Base-by-base conservation (phyloP, 2,888 invertebrate genomes). In the Scaptomyza cyrtandrae region DNA sequence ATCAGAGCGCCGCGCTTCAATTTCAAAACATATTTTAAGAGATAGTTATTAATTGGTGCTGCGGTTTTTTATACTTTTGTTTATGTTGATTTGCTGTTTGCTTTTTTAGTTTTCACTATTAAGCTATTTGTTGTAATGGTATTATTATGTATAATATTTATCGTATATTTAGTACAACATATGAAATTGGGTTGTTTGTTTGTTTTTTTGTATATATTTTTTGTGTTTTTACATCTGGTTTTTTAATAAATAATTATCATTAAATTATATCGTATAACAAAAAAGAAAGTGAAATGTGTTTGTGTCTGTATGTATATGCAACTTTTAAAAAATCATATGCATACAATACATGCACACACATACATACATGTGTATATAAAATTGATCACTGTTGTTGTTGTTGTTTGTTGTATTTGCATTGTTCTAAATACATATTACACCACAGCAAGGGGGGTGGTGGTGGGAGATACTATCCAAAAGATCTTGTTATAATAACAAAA, bases 231-330 rank as follows among this genome's bases (percentile, higher is more conserved):
- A 82, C 78, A 81, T 58, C 16, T 57, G 46, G 62, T 78, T 63
- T 43, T 71, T 72, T 70, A 84, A 83, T 84, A 81, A 86, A 81
- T 86, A 81, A 74, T 81, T 82, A 64, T 65, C 49, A 56, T 53
- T 64, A 69, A 75, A 80, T 75, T 74, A 84, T 75, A 71, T 75
- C 72, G 82, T 75, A 71, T 86, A 85, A 84, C 84, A 85, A 86
- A 82, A 84, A 76, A 81, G 74, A 74, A 81, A 71, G 11, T 60
- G 75, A 71, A 67, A 59, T 66, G 31, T 65, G 37, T n/a, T 6
- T 37, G 6, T 35, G 1, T 35, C 14, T 48, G 44, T 27, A n/a
- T 6, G 44, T 41, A 57, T 41, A 66, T 57, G 57, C 53, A 72
- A 72, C 72, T 43, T 54, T 59, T 27, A 52, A 68, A 75, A 71